Evolutionary conservation across 2,797 vertebrate species (phyloP).

Genomic region (Falco biarmicus): DNA sequence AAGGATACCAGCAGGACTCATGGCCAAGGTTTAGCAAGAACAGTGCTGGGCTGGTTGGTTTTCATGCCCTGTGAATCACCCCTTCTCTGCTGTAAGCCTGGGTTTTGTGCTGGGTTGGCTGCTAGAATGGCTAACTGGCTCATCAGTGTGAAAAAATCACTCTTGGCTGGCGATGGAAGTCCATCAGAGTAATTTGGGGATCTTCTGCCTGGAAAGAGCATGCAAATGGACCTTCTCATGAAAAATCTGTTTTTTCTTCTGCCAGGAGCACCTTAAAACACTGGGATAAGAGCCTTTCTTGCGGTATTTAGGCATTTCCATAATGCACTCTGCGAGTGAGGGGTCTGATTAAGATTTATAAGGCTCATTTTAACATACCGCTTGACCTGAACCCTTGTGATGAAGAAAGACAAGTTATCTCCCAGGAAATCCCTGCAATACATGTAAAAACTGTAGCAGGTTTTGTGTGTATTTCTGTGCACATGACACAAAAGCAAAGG

Average conservation of each 20-base stretch:
- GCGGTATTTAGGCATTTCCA: background rate
- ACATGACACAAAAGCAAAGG: background rate
- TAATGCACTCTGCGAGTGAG: background rate
- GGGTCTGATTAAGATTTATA: background rate
- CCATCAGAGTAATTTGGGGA: background rate
- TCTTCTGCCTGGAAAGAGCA: background rate
- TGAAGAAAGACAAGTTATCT: background rate
- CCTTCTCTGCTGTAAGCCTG: fast-evolving
- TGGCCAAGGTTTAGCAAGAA: background rate
- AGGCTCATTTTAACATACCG: background rate
- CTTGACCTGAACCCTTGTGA: background rate
- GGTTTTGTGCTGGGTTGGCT: background rate
- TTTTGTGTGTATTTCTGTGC: background rate
- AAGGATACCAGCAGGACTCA: background rate
- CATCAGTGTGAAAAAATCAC: background rate
- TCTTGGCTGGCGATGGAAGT: background rate
- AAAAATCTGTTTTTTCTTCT: background rate
- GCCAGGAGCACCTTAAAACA: background rate
- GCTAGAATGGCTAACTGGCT: background rate
- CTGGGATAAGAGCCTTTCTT: background rate
- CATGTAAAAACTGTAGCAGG: background rate
- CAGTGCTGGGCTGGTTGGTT: background rate
- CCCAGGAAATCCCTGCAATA: background rate
- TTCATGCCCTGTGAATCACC: background rate
- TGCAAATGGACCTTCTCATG: fast-evolving